Conservation (phyloP, 2,113 vertebrate genomes). For the Heterotilapia buettikoferi region DNA sequence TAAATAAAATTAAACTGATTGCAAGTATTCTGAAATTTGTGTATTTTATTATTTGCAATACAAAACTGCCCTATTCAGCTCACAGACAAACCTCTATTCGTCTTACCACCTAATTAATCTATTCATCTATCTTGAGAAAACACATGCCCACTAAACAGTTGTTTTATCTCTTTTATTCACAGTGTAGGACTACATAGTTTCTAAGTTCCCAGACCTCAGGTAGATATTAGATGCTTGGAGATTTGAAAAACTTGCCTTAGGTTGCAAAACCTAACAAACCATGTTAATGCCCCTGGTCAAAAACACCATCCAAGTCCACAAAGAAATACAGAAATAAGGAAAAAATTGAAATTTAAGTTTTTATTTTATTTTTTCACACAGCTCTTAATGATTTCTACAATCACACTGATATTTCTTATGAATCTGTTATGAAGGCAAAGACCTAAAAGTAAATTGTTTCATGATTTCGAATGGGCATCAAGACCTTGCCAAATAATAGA, state of each 20-base stretch:
- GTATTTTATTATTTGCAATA: not conserved
- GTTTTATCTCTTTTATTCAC: not conserved
- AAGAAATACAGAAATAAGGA: not conserved
- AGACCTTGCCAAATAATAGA: not conserved
- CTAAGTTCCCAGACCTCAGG: not conserved
- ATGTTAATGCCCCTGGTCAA: not conserved
- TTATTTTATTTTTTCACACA: not conserved
- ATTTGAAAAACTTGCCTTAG: not conserved
- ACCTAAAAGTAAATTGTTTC: not conserved
- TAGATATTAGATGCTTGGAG: not conserved
- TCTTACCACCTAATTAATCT: not conserved
- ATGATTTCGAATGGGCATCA: not conserved
- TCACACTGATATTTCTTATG: not conserved
- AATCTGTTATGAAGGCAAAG: not conserved
- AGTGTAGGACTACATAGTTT: not conserved
- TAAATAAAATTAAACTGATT: not conserved
- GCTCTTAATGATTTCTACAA: not conserved
- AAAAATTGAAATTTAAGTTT: not conserved
- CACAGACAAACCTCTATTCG: not conserved
- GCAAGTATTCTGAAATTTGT: not conserved
- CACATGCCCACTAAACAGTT: not conserved
- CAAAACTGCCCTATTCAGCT: not conserved
- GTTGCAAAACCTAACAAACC: not conserved
- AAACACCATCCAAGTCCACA: not conserved
- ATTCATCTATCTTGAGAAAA: not conserved